phyloP scores from a whole-genome alignment of 1,140 invertebrate species.

The Heliconius congener region DNA sequence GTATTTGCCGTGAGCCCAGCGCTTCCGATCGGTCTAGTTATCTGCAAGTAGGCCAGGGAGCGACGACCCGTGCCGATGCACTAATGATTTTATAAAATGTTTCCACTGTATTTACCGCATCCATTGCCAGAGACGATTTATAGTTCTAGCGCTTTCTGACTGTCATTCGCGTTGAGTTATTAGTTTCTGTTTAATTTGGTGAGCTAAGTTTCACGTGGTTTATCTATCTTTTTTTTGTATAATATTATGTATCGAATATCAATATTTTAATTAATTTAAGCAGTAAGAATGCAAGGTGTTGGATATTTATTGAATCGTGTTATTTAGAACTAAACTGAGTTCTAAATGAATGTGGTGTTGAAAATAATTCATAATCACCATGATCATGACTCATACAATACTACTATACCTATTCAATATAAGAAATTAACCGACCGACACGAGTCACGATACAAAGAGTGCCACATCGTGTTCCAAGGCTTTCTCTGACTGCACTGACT shows the following conservation, averaged over 20 bases:
- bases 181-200: neutral
- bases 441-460: no score
- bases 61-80: slow-evolving; percentile 29
- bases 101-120: slow-evolving; percentile 12
- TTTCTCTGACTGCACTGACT: no score
- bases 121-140: slow-evolving; percentile 11
- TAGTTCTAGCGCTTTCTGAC: neutral
- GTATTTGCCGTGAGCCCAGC: slow-evolving; percentile 22
- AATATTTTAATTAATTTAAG: no score
- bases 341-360: no score
- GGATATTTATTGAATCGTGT: no score
- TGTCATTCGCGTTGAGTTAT: slow-evolving; percentile 6
- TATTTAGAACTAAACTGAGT: no score
- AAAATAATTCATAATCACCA: no score
- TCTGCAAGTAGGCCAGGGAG: slow-evolving; percentile 39
- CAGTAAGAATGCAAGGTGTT: no score
- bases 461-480: no score
- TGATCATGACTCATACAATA: no score
- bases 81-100: slow-evolving; percentile 32
- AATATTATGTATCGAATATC: neutral
- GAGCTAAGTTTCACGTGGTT: neutral
- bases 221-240: neutral
- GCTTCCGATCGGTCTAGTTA: slow-evolving; percentile 31
- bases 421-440: no score
- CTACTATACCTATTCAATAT: no score